Conservation (phyloP, 2,797 vertebrate species). For the Acropternis orthonyx region DNA sequence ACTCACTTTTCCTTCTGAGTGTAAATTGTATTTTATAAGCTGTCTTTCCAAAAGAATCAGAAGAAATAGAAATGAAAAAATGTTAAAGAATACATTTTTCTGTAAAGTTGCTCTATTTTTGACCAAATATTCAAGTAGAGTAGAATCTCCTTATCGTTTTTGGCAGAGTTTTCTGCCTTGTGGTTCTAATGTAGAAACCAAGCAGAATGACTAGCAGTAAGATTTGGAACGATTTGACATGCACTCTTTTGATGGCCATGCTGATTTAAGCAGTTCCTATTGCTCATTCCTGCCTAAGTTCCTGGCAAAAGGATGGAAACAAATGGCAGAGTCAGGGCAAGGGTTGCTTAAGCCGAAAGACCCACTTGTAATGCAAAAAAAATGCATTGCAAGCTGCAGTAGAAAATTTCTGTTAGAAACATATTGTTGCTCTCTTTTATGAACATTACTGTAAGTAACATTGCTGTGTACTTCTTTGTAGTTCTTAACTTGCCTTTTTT, state of each 20-base stretch:
- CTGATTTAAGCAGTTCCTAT: constrained; percentile 45
- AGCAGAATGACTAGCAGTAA: not conserved
- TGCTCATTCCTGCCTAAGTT: constrained; percentile 36
- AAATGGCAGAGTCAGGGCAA: constrained; percentile 31
- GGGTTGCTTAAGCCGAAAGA: constrained; percentile 4
- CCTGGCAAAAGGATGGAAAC: constrained; percentile 24
- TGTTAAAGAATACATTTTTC: not conserved
- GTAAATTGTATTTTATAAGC: not conserved
- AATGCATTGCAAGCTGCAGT: constrained; percentile 20
- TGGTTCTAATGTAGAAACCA: not conserved
- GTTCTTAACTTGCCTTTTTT: not conserved
- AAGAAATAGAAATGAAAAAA: not conserved
- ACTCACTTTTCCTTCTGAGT: not conserved
- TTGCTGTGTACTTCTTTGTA: not conserved
- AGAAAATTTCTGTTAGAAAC: constrained; percentile 7
- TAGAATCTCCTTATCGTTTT: not conserved
- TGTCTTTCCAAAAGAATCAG: not conserved
- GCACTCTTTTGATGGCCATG: constrained; percentile 18
- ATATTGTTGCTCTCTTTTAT: not conserved
- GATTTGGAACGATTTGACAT: constrained; percentile 21
- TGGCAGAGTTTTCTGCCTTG: not conserved
- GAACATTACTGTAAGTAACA: not conserved
- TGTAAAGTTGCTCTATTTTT: not conserved
- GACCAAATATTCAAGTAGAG: not conserved
- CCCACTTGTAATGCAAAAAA: constrained; percentile 34